phyloP scores from a whole-genome alignment of 2,113 vertebrate species.

The Rhinopomastus cyanomelas region DNA sequence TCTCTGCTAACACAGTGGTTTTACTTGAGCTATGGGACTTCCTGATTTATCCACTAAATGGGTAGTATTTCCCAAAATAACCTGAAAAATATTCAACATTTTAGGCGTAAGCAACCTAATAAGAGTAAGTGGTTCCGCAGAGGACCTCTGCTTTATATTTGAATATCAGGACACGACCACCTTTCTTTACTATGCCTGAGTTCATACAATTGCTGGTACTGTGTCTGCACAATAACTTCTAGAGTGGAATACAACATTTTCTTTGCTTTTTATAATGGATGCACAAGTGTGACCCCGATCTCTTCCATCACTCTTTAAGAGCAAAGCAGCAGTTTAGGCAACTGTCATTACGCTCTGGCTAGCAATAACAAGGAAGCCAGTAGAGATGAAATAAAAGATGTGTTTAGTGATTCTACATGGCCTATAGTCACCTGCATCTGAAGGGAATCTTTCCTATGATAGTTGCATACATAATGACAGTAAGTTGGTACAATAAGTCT shows the following conservation, averaged over 20 bases:
- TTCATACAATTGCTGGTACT: background rate
- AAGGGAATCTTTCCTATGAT: background rate
- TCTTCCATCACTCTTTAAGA: background rate
- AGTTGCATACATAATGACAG: background rate
- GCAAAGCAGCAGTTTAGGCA: background rate
- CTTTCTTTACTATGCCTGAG: background rate
- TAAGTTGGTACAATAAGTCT: background rate
- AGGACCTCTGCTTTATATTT: background rate
- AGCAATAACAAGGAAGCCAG: background rate
- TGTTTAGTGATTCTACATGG: background rate
- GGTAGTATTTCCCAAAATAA: background rate
- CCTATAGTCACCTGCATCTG: background rate
- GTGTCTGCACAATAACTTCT: background rate
- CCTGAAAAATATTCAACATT: background rate
- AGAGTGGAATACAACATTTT: background rate
- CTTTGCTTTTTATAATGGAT: background rate
- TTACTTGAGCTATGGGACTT: background rate
- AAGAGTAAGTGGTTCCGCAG: background rate
- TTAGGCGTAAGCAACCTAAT: background rate
- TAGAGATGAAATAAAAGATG: background rate
- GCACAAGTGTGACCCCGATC: background rate
- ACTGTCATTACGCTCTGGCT: background rate
- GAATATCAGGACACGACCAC: background rate
- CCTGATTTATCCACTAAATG: background rate
- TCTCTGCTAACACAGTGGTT: background rate